Evolutionary conservation across 2,888 invertebrate species (phyloP), one percentile per base, ranked within the genome.

Genomic region (Tuta absoluta): DNA sequence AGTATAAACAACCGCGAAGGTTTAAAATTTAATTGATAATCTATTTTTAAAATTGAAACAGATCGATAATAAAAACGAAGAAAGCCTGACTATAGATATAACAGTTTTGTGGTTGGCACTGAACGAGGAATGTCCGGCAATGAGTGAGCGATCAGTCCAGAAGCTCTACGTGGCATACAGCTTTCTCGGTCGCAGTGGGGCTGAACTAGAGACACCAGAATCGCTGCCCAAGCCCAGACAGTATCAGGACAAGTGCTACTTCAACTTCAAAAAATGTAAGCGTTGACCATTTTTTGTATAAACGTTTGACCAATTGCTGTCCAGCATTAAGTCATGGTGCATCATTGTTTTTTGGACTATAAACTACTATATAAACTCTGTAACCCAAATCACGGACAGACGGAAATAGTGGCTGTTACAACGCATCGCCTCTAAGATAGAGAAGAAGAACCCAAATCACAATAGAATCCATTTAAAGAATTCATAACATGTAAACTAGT

Each of bases 21-120:
- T n/a, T n/a, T n/a, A n/a, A n/a, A n/a, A n/a, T n/a, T n/a, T 45
- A 45, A 14, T 14, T 14, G 0, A 12, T 12, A 21, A 3, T n/a
- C 1, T 57, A 3, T 33, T 57, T 33, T 28, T n/a, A 33, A 33
- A 17, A 17, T 8, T 33, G 3, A 17, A 10, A 33, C 14, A 17
- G 3, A 2, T 14, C 11, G 51, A 8, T 1, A 51, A 21, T 8
- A 7, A 21, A 23, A 21, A 21, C 12, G 24, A 53, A 53, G 12
- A 19, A 67, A 64, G 28, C 56, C 33, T 19, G n/a, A 71, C 65
- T 45, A 64, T 86, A 8, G 76, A 78, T 19, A 78, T 86, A n/a
- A 83, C 84, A 0, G 64, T 86, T 0, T 73, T 81, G n/a, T 86
- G 86, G 86, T 69, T 86, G 38, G 84, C 85, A 0, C 71, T 86